Conservation (phyloP, 2,888 invertebrate genomes). For the Drosophila gaucha region DNA sequence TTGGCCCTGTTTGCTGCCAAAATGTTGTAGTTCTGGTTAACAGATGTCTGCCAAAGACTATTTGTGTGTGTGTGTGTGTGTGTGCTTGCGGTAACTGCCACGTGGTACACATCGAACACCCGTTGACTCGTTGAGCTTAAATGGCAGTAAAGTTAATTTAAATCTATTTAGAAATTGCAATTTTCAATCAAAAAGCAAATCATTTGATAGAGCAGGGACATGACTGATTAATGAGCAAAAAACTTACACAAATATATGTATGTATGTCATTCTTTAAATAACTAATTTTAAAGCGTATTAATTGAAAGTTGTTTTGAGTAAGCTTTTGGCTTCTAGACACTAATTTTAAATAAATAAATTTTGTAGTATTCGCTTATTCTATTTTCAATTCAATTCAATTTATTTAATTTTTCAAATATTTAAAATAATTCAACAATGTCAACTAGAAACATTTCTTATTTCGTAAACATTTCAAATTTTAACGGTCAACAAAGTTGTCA, state of each 20-base stretch:
- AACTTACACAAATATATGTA: no score
- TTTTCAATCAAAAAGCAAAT: neutral
- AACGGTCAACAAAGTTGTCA: neutral
- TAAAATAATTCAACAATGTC: no score
- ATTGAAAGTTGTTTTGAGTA: neutral
- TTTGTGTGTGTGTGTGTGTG: slow-evolving; percentile 2
- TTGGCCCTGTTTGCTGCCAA: slow-evolving; percentile 52
- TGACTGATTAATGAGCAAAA: slow-evolving; percentile 4
- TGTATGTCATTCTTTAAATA: no score
- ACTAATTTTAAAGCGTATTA: no score
- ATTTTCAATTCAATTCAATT: neutral
- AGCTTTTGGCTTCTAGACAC: neutral
- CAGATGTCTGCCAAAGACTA: slow-evolving; percentile 16
- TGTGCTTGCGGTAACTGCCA: slow-evolving; percentile 16
- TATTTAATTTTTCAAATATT: neutral
- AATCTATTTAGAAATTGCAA: slow-evolving; percentile 41
- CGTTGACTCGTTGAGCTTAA: slow-evolving; percentile 24
- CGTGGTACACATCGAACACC: slow-evolving; percentile 26
- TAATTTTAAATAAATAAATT: no score
- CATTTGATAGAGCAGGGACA: no score
- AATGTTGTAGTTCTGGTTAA: slow-evolving; percentile 51
- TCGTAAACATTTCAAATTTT: neutral
- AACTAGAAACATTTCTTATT: no score
- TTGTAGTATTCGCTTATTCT: no score
- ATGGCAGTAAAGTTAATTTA: slow-evolving; percentile 58